Evolutionary conservation across 2,113 vertebrate genomes (phyloP).

Genomic region (Megaceryle maxima): DNA sequence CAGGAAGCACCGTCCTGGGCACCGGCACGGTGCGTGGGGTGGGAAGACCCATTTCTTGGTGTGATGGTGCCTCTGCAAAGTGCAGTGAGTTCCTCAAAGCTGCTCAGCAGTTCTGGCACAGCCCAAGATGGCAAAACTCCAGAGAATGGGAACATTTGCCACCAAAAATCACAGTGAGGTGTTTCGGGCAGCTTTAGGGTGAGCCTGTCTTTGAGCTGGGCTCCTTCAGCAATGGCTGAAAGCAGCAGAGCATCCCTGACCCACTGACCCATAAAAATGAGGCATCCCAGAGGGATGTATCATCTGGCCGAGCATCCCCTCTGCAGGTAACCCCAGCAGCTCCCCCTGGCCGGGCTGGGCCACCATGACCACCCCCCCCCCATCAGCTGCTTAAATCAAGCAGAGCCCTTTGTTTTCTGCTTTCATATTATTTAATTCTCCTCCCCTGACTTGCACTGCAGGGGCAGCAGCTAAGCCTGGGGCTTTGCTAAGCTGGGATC

Average conservation of each 20-base stretch:
- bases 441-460: slow-evolving; percentile 64
- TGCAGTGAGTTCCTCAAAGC: neutral
- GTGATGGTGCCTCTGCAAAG: neutral
- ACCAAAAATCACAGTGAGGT: neutral
- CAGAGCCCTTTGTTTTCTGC: slow-evolving; percentile 49
- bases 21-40: fast-evolving
- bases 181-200: neutral
- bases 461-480: slow-evolving; percentile 35
- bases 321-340: neutral
- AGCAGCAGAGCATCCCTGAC: slow-evolving; percentile 22
- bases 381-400: neutral
- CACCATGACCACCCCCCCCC: neutral
- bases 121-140: neutral
- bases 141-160: neutral
- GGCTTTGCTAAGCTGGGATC: slow-evolving; percentile 45
- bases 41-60: neutral
- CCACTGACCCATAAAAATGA: neutral
- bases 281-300: neutral
- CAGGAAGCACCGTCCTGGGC: fast-evolving
- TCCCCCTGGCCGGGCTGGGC: too few relatives aligned
- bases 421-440: slow-evolving; percentile 46
- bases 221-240: neutral
- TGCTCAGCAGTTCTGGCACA: fast-evolving
- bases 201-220: fast-evolving
- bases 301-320: neutral